Conservation (phyloP, 92 coral and sea anemone species). For the Parazoanthus darwini region DNA sequence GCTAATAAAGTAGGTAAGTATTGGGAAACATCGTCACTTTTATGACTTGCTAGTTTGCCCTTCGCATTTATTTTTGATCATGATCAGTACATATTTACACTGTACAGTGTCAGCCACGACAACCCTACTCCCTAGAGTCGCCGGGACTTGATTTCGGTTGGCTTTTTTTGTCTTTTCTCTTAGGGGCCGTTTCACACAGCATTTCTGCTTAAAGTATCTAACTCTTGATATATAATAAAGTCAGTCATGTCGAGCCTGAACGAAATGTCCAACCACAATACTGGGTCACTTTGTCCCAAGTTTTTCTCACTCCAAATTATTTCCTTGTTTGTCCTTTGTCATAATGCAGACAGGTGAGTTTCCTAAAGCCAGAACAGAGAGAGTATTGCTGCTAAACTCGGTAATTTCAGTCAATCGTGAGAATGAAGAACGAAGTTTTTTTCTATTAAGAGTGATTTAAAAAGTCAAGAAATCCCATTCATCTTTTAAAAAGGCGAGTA, state of each 20-base stretch:
- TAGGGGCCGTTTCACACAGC: not conserved
- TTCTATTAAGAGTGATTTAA: not conserved
- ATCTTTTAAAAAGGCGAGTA: not conserved
- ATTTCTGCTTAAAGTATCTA: not conserved
- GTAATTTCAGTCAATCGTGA: not conserved
- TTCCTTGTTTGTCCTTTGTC: not conserved
- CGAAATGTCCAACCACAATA: not conserved
- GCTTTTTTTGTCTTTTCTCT: not conserved
- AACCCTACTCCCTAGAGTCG: not conserved
- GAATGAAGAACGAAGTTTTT: not conserved
- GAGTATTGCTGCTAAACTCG: not conserved
- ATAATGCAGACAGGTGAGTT: conserved; percentile 7
- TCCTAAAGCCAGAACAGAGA: not conserved
- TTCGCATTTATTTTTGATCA: not conserved
- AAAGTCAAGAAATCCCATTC: conserved; percentile 1
- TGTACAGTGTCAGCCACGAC: not conserved
- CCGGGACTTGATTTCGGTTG: not conserved
- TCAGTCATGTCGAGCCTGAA: not conserved
- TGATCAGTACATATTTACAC: conserved; percentile 6
- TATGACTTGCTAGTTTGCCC: not conserved
- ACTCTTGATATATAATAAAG: not conserved
- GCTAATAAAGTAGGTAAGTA: not conserved
- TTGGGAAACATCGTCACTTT: not conserved
- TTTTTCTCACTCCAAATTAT: not conserved
- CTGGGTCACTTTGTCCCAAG: not conserved